These are phyloP conservation scores for Peromyscus californicus DNA, from an alignment of 2,113 vertebrate species.

Conservation along the genomic window DNA sequence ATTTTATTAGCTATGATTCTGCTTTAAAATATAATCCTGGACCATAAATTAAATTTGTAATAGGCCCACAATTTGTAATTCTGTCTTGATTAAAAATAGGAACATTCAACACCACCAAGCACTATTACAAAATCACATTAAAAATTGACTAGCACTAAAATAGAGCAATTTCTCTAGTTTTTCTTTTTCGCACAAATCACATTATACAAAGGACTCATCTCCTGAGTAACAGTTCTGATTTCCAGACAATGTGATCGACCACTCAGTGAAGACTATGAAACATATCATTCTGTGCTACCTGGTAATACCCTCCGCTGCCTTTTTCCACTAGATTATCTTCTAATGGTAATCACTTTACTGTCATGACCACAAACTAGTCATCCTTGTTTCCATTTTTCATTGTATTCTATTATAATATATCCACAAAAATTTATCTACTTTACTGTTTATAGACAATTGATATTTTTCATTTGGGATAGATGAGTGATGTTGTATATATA, in stretches of 20 bases:
- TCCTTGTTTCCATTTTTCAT: slow-evolving; percentile 4
- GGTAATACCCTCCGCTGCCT: background rate
- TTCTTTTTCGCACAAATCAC: background rate
- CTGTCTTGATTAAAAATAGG: background rate
- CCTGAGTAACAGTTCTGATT: background rate
- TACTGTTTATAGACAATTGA: background rate
- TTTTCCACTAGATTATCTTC: background rate
- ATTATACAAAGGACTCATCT: background rate
- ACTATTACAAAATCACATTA: slow-evolving; percentile 41
- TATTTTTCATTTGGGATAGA: slow-evolving; percentile 32
- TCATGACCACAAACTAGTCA: background rate
- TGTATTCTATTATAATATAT: background rate
- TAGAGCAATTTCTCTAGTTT: background rate
- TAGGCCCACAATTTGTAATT: background rate
- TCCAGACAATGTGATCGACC: background rate
- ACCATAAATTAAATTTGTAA: slow-evolving; percentile 20
- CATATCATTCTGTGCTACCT: background rate
- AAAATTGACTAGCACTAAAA: slow-evolving; percentile 18
- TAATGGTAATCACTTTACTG: background rate
- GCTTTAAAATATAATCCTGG: slow-evolving; percentile 51
- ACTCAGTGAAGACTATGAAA: slow-evolving; percentile 23
- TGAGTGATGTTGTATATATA: background rate
- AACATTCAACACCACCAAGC: slow-evolving; percentile 26
- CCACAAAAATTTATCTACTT: background rate
- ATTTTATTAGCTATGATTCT: slow-evolving; percentile 33